These are phyloP conservation scores for Wiebesia pumilae DNA, from an alignment of 1,140 invertebrate genomes.

Conservation along the genomic window DNA sequence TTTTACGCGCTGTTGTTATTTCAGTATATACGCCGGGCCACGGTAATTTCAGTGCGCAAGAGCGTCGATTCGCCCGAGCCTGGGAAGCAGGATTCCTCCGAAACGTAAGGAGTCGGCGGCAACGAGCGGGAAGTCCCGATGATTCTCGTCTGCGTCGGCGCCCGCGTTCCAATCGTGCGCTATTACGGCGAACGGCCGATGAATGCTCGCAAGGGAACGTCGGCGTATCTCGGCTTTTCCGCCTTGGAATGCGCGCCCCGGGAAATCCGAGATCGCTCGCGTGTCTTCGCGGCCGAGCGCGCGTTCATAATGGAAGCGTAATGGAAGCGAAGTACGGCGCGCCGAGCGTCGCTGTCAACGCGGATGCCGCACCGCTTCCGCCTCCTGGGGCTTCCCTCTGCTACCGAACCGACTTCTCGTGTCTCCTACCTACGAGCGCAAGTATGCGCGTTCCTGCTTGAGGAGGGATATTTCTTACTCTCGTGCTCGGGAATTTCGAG, in stretches of 20 bases:
- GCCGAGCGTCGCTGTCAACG: not conserved
- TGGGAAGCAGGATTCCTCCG: not conserved
- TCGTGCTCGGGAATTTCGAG: not conserved
- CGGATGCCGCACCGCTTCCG: not conserved
- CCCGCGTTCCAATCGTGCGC: no score
- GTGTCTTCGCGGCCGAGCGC: not conserved
- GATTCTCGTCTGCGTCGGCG: no score
- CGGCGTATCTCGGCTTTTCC: not conserved
- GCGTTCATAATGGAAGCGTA: not conserved
- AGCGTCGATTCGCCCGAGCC: no score
- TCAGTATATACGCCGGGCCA: not conserved
- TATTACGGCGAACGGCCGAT: not conserved
- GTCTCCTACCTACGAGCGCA: not conserved
- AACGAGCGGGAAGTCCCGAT: no score
- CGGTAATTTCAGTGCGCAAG: not conserved
- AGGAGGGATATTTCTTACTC: not conserved
- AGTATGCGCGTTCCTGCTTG: not conserved
- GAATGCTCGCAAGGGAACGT: no score
- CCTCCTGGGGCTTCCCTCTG: not conserved
- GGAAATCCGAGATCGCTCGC: not conserved
- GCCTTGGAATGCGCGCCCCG: not conserved
- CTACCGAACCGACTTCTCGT: not conserved
- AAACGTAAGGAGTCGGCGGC: no score
- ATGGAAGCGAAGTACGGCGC: not conserved
- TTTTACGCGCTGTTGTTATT: slow-evolving; percentile 3